Evolutionary conservation across 2,797 vertebrate genomes (phyloP), one percentile per base, ranked within the genome.

Genomic region (Anniella stebbinsi): DNA sequence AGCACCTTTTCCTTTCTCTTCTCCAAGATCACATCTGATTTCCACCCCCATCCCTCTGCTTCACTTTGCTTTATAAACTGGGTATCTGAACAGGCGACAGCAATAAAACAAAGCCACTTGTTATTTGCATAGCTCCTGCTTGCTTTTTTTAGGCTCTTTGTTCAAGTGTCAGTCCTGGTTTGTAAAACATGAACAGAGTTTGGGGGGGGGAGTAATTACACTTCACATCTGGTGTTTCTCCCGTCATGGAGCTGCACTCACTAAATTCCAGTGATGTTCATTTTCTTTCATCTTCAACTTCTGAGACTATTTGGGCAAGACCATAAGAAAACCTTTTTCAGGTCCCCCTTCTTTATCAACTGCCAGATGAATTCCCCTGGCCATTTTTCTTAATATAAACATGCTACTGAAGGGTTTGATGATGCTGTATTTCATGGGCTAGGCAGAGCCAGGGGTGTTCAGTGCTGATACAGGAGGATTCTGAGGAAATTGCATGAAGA

Each of bases 91-190:
- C 83, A 92, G 86, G 88, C 51, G 67, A 63, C 51, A 63, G 70
- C 89, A 93, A 83, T 84, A 94, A 93, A 95, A 91, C 67, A 85
- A 72, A 93, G 54, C 84, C 4, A 0, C 21, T 48, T 0, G 66
- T 92, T 96, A 92, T 95, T 95, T 95, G 90, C 89, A 60, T 93
- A 87, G 73, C 89, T 95, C 51, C 90, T 93, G 91, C 86, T 89
- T 96, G 93, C 91, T 93, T 94, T 93, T 95, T 89, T 80, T 63
- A 89, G 78, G 92, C 75, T 91, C 90, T 95, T 96, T 96, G 94
- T 96, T 96, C 87, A 85, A 63, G 87, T 94, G 93, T 96, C 96
- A 96, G 95, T 94, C 70, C 87, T 95, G 94, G 94, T 97, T 96
- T 96, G 95, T 97, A 95, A 96, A 97, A 96, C 94, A 95, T 0